phyloP scores from a whole-genome alignment of 2,888 invertebrate species.

The Leucophora obtusa region DNA sequence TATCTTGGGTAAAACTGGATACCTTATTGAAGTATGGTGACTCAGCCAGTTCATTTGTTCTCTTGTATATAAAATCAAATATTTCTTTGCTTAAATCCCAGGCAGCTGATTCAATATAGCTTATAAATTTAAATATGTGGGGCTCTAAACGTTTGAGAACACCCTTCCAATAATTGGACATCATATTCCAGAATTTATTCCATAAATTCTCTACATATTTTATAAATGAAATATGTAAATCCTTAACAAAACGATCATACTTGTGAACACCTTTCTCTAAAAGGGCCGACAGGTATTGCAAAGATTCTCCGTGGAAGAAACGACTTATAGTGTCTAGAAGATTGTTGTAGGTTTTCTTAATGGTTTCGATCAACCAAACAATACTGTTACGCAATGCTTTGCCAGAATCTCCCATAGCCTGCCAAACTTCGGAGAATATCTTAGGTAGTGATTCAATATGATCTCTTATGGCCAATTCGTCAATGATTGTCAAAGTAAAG shows the following conservation, averaged over 20 bases:
- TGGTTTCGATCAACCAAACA: constrained; percentile 83
- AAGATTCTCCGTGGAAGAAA: constrained; percentile 86
- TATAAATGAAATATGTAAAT: constrained; percentile 84
- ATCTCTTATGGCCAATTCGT: constrained; percentile 87
- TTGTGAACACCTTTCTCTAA: constrained; percentile 85
- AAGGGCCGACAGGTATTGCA: constrained; percentile 84
- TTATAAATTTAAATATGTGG: constrained; percentile 86
- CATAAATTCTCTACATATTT: constrained; percentile 87
- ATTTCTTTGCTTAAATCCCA: constrained; percentile 87
- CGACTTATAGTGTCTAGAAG: constrained; percentile 84
- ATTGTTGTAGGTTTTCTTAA: constrained; percentile 86
- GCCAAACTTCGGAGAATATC: constrained; percentile 90
- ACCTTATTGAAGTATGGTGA: constrained; percentile 90
- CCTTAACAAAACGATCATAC: constrained; percentile 88
- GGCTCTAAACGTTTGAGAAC: constrained; percentile 87
- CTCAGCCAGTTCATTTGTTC: constrained; percentile 87
- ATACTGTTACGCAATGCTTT: constrained; percentile 87
- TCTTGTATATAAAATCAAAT: constrained; percentile 88
- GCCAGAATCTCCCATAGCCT: constrained; percentile 91
- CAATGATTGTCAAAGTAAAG: constrained; percentile 84
- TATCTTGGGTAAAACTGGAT: constrained; percentile 88
- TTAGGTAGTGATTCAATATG: constrained; percentile 89
- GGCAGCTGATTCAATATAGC: constrained; percentile 86
- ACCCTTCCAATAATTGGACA: constrained; percentile 86
- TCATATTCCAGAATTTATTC: constrained; percentile 83